These are phyloP conservation scores for Baronia brevicornis DNA, from an alignment of 2,888 invertebrate species.

Conservation along the genomic window DNA sequence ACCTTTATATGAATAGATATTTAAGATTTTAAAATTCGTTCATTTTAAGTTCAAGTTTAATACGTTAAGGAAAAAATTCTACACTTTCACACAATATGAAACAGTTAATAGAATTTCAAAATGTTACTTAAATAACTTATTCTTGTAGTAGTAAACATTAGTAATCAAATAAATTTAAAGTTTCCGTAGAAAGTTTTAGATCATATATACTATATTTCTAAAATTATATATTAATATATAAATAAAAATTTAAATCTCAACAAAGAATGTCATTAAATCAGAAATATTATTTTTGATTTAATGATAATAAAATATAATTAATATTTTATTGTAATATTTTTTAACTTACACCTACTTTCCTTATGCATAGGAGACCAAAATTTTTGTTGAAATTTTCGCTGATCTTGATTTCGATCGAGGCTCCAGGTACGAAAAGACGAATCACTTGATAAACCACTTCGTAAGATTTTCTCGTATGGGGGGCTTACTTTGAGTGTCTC, in stretches of 20 bases:
- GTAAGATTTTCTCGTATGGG: constrained; percentile 15
- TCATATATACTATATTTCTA: too few relatives aligned
- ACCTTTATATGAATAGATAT: constrained; percentile 1
- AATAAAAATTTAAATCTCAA: not conserved
- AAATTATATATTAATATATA: constrained; percentile 7
- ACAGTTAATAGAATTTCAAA: too few relatives aligned
- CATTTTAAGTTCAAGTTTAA: too few relatives aligned
- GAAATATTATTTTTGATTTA: constrained; percentile 5
- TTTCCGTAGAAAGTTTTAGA: too few relatives aligned
- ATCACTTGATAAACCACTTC: constrained; percentile 23
- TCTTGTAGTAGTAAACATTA: too few relatives aligned
- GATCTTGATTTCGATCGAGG: constrained; percentile 22
- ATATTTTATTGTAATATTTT: not conserved
- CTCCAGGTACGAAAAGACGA: constrained; percentile 28
- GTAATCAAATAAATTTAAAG: too few relatives aligned
- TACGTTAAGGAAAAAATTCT: too few relatives aligned
- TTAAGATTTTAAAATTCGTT: too few relatives aligned
- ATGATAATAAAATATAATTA: not conserved
- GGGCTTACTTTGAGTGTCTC: constrained; percentile 18
- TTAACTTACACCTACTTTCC: constrained; percentile 57
- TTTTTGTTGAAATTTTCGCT: constrained; percentile 26
- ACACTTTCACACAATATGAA: too few relatives aligned
- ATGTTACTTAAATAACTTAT: too few relatives aligned
- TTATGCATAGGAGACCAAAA: constrained; percentile 56
- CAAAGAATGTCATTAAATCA: constrained; percentile 2